phyloP scores from a whole-genome alignment of 2,113 vertebrate genomes.

The Sapayoa aenigma region DNA sequence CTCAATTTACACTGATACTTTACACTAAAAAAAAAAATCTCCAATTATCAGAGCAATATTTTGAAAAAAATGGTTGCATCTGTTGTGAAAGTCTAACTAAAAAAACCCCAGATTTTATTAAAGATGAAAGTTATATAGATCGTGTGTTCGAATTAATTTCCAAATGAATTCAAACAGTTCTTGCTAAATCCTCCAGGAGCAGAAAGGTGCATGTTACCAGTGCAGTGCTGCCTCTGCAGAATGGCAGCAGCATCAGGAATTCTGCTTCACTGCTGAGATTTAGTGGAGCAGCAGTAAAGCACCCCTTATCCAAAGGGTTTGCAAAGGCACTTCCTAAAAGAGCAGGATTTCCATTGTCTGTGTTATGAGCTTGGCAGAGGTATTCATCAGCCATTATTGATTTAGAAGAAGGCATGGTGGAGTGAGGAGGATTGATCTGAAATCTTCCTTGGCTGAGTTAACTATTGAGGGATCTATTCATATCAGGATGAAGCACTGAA shows the following conservation, averaged over 20 bases:
- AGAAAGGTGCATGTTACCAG: background rate
- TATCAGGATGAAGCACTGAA: background rate
- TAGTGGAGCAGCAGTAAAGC: background rate
- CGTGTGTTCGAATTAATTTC: background rate
- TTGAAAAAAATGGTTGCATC: background rate
- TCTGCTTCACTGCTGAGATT: background rate
- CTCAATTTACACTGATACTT: too few species aligned
- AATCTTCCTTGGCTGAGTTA: constrained; percentile 26
- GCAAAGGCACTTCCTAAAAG: constrained; percentile 27
- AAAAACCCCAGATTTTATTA: fast-evolving
- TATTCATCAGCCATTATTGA: constrained; percentile 54
- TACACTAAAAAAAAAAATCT: background rate
- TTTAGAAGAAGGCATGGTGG: background rate
- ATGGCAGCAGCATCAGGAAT: background rate
- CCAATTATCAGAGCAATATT: background rate
- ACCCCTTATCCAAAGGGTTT: background rate
- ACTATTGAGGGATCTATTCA: background rate
- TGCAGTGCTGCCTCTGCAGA: background rate
- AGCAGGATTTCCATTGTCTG: constrained; percentile 8
- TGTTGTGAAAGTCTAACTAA: background rate
- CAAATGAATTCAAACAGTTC: background rate
- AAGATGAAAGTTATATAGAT: background rate
- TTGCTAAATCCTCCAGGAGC: background rate
- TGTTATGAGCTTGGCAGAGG: background rate
- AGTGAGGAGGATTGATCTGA: constrained; percentile 39